These are phyloP conservation scores for Dolichopus griseipennis DNA, from an alignment of 2,888 invertebrate species.

Conservation along the genomic window DNA sequence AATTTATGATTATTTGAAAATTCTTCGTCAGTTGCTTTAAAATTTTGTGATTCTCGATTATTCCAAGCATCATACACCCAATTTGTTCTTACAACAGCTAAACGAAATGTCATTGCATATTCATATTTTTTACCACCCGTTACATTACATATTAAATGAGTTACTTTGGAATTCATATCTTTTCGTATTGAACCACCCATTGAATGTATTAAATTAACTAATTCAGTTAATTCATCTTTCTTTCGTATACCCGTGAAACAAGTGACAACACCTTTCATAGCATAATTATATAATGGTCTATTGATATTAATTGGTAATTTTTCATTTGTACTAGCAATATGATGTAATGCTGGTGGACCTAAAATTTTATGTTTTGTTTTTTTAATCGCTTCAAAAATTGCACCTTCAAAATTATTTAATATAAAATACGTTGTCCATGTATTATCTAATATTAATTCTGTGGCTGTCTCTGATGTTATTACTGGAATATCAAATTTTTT, in stretches of 20 bases:
- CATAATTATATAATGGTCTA: conserved; percentile 76
- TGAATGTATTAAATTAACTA: conserved; percentile 84
- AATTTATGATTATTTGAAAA: conserved; percentile 64
- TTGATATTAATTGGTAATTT: conserved; percentile 56
- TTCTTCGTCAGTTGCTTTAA: conserved; percentile 61
- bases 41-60: conserved; percentile 58
- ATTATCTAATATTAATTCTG: conserved; percentile 50
- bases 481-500: conserved; percentile 56
- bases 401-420: conserved; percentile 59
- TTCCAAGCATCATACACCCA: conserved; percentile 90
- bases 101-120: conserved; percentile 81
- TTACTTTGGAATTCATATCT: conserved; percentile 80
- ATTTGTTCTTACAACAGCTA: conserved; percentile 76
- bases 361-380: conserved; percentile 60
- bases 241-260: conserved; percentile 89
- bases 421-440: conserved; percentile 60
- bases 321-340: conserved; percentile 61
- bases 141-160: conserved; percentile 85
- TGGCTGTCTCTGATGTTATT: conserved; percentile 53
- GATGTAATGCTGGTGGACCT: conserved; percentile 71
- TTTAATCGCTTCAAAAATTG: conserved; percentile 54
- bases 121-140: conserved; percentile 89
- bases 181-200: conserved; percentile 95
- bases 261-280: conserved; percentile 80
- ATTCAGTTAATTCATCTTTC: conserved; percentile 79